Conservation (phyloP, 2,113 vertebrate genomes). For the Glaucidium brasilianum region DNA sequence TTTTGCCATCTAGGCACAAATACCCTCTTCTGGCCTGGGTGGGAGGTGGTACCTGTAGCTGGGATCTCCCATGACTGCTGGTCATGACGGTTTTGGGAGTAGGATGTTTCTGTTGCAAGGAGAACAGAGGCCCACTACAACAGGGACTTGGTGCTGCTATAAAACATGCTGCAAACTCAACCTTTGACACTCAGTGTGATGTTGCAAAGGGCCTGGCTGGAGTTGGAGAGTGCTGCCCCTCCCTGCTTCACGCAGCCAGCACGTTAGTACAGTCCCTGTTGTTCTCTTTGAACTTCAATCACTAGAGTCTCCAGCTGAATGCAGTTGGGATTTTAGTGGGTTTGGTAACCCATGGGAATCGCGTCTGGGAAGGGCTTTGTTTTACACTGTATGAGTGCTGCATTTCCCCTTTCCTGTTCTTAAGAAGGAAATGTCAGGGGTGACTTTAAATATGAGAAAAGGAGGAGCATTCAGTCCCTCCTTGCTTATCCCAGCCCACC, state of each 20-base stretch:
- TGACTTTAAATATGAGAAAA: neutral
- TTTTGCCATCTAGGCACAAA: neutral
- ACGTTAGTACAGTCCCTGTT: fast-evolving
- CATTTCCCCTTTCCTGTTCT: neutral
- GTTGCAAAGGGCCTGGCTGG: neutral
- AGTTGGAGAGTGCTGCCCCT: neutral
- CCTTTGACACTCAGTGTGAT: neutral
- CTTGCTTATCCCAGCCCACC: neutral
- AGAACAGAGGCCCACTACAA: neutral
- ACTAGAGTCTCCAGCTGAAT: neutral
- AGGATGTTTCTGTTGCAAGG: neutral
- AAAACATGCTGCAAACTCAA: neutral
- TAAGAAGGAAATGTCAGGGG: neutral
- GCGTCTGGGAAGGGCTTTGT: neutral
- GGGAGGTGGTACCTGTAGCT: neutral
- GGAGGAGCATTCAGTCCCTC: neutral
- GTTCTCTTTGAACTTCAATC: neutral
- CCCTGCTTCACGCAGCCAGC: fast-evolving
- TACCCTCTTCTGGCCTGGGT: neutral
- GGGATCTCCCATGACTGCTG: neutral
- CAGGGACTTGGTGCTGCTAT: neutral
- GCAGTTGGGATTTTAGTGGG: neutral
- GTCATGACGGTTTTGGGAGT: fast-evolving
- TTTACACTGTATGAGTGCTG: neutral
- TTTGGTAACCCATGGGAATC: neutral